Evolutionary conservation across 2,797 vertebrate genomes (phyloP).

Genomic region (Cossypha caffra): DNA sequence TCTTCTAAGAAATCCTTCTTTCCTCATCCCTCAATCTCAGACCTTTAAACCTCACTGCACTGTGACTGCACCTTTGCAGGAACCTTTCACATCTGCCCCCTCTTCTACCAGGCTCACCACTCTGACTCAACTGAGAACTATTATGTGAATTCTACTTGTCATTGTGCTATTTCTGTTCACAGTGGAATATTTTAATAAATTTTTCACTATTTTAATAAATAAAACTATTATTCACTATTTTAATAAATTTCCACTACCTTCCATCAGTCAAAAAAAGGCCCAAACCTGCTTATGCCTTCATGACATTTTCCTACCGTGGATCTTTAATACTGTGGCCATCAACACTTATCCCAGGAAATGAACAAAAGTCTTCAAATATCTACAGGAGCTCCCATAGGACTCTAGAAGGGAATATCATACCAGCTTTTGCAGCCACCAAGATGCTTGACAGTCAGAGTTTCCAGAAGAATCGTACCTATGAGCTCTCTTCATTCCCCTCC

Average conservation of each 20-base stretch:
- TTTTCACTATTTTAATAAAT: too few relatives aligned
- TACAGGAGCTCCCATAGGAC: accelerated
- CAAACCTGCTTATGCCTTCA: neutral
- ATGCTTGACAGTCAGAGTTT: neutral
- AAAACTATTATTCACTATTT: too few relatives aligned
- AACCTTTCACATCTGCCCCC: neutral
- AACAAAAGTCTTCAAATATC: neutral
- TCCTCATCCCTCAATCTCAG: neutral
- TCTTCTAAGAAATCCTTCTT: neutral
- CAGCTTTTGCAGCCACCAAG: neutral
- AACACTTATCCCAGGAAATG: neutral
- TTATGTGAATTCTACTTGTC: neutral
- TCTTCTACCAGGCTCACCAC: neutral
- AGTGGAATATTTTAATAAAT: neutral
- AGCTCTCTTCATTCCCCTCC: neutral
- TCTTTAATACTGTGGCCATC: neutral
- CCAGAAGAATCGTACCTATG: neutral
- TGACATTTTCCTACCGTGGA: neutral
- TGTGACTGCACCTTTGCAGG: neutral
- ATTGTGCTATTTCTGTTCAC: neutral
- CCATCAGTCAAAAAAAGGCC: neutral
- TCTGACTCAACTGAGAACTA: neutral
- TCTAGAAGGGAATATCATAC: neutral
- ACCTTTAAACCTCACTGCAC: neutral
- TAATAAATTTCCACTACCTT: neutral